phyloP scores from a whole-genome alignment of 1,140 invertebrate species.

The Drosophila kikkawai region DNA sequence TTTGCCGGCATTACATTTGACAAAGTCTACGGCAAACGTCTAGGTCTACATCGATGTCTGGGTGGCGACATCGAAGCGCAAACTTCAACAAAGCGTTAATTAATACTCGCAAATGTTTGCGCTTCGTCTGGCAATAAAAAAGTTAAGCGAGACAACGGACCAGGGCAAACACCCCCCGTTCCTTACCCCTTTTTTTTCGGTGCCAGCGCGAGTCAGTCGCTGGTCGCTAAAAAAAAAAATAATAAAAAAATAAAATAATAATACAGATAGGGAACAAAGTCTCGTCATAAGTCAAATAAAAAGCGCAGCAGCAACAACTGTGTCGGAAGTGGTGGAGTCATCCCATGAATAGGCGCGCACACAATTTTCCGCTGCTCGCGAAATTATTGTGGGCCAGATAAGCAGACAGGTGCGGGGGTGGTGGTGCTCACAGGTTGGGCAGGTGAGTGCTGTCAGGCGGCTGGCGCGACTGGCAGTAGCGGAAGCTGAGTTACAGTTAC shows the following conservation, averaged over 20 bases:
- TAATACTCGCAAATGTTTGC: constrained; percentile 84
- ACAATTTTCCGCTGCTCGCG: constrained; percentile 59
- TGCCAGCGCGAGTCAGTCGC: constrained; percentile 45
- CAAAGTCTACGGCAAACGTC: constrained; percentile 38
- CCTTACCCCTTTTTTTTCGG: constrained; percentile 5
- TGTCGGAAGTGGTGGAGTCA: constrained; percentile 61
- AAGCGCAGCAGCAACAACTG: constrained; percentile 67
- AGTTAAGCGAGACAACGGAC: constrained; percentile 77
- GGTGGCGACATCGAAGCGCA: constrained; percentile 76
- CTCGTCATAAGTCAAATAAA: constrained; percentile 82
- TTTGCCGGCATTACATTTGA: constrained; percentile 50
- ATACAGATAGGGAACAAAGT: constrained; percentile 52
- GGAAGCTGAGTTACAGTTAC: constrained; percentile 38
- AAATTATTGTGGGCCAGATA: constrained; percentile 52
- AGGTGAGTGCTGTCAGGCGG: constrained; percentile 8
- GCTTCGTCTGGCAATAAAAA: constrained; percentile 82
- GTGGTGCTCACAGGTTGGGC: neutral
- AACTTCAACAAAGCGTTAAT: constrained; percentile 84
- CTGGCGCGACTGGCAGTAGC: constrained; percentile 3
- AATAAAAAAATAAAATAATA: constrained; percentile 16
- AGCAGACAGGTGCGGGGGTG: constrained; percentile 33
- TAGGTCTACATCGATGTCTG: constrained; percentile 54
- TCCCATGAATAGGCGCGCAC: constrained; percentile 74
- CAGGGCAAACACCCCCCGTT: constrained; percentile 45
- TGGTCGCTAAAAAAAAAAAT: constrained; percentile 9